Base-by-base conservation (phyloP, 30 jellyfish, hydroid and myxozoan genomes). In the Cassiopea xamachana region DNA sequence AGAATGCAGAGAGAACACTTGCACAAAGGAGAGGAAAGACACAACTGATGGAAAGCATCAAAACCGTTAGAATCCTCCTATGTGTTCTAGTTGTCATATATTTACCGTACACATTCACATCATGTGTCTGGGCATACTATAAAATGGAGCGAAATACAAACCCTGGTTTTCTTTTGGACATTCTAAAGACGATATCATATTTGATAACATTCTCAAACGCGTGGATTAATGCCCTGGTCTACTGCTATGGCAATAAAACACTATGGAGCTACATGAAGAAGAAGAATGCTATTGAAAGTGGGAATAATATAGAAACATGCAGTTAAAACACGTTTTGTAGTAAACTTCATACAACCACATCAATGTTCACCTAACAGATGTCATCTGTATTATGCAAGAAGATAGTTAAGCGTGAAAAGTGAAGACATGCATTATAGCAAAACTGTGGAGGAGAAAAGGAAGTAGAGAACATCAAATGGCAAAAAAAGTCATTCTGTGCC, bases 81-180 rank as follows among this genome's bases (percentile, higher is more conserved):
- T 49, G 60, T 1, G 46, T 70, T 8, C 8, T 79, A 60, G 44
- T 79, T 43, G 6, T 79, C 15, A 69, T 79, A 7, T 79, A 79
- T 48, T 46, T 49, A 18, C 88, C 88, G 46, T 79, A 79, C 50
- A 79, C 59, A 48, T 51, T 79, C 60, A 50, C 46, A 14, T 79
- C 88, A 59, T 60, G 73, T 49, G 58, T 79, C 45, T 79, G 88
- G 88, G 69, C 88, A 27, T 79, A 79, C 44, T 79, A 79, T n/a
- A 60, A 70, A 14, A 48, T 59, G 60, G 7, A 79, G 7, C 77
- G 58, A 2, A 79, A 51, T 27, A 62, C 3, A 45, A 27, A 79
- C 27, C 88, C 77, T 8, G 88, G 88, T 7, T 48, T 62, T 10
- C 27, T 79, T 1, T 78, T 79, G 59, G 60, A 79, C 46, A 9